A percentile compares a stretch with the other conserved stretches of the same genome.
Conservation (phyloP, 2,888 invertebrate genomes). For the Clivina fossor region DNA sequence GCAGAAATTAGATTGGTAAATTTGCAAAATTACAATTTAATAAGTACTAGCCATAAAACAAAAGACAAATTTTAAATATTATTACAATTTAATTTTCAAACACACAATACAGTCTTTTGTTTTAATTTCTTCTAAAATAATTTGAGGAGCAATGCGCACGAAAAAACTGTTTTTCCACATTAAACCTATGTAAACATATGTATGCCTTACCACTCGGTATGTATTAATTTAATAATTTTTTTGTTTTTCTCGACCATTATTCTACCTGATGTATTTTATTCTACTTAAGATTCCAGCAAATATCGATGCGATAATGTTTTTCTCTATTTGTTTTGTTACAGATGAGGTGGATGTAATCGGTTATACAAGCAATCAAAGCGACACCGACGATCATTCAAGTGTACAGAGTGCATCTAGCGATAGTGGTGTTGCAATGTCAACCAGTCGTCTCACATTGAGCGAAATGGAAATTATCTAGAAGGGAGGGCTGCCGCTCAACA, state of each 20-base stretch:
- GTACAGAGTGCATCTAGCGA: conserved; percentile 72
- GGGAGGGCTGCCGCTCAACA: conserved; percentile 35
- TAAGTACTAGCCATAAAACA: background rate
- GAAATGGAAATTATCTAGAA: conserved; percentile 59
- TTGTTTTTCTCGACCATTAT: no score
- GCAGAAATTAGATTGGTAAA: no score
- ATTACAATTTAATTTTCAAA: background rate
- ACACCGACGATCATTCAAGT: conserved; percentile 80
- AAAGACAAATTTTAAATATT: background rate
- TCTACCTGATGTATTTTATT: no score
- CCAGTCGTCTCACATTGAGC: conserved; percentile 65
- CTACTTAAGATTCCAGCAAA: no score
- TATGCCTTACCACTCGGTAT: no score
- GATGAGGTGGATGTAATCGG: conserved; percentile 86
- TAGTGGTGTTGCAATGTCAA: conserved; percentile 72
- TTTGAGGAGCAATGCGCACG: no score
- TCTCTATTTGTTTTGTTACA: conserved; percentile 55
- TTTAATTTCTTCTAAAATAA: no score
- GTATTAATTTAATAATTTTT: no score
- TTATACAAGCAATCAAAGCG: conserved; percentile 81
- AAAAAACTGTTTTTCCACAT: no score
- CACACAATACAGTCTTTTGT: no score
- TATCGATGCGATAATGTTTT: no score
- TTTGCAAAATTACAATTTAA: background rate
- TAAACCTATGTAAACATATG: no score